These are phyloP conservation scores for Drosophila seclusa DNA, from an alignment of 2,888 invertebrate genomes.

Conservation along the genomic window DNA sequence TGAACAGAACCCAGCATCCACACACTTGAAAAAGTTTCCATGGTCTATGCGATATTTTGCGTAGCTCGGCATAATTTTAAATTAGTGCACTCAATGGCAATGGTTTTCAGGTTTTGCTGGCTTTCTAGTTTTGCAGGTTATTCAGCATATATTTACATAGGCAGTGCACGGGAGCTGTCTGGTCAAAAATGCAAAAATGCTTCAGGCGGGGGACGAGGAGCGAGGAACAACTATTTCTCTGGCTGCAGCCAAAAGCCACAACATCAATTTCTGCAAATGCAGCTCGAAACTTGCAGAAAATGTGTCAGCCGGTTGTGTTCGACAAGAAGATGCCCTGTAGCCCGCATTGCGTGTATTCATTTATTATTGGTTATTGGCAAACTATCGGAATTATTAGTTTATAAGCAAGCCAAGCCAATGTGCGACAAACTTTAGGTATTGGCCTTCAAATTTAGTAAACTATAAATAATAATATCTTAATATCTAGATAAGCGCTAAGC, in stretches of 20 bases:
- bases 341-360: background rate
- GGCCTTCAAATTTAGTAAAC: background rate
- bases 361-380: background rate
- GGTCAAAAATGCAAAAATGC: constrained; percentile 60
- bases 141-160: constrained; percentile 53
- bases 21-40: constrained; percentile 50
- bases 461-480: background rate
- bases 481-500: background rate
- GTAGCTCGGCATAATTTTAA: constrained; percentile 70
- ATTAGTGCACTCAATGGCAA: constrained; percentile 77
- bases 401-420: background rate
- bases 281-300: constrained; percentile 43
- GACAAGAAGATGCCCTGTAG: constrained; percentile 4
- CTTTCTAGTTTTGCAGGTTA: constrained; percentile 32
- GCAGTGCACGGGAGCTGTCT: constrained; percentile 10
- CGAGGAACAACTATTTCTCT: constrained; percentile 35
- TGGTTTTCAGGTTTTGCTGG: constrained; percentile 56
- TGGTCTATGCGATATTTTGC: constrained; percentile 53
- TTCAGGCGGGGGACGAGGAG: constrained; percentile 20
- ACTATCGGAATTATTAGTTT: background rate
- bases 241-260: constrained; percentile 32
- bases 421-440: background rate
- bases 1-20: constrained; percentile 14
- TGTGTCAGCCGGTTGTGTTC: background rate
- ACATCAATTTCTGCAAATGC: constrained; percentile 73